Conservation (phyloP, 2,797 vertebrate genomes). For the Hephaestus fuliginosus region DNA sequence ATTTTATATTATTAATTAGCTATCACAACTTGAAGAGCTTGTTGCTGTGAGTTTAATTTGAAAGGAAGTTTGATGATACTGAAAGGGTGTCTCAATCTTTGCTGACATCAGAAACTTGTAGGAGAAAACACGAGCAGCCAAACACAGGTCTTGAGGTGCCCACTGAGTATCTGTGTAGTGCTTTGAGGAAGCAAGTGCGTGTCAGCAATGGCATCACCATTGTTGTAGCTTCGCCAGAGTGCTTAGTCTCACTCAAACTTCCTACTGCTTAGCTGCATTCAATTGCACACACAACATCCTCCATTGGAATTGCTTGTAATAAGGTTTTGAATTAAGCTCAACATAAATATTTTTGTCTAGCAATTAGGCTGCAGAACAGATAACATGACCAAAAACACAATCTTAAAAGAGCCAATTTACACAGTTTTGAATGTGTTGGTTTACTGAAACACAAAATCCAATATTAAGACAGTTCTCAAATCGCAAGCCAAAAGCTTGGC, state of each 20-base stretch:
- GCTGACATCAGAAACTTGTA: neutral
- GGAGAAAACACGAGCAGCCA: neutral
- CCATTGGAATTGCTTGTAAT: neutral
- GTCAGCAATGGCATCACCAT: neutral
- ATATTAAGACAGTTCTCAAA: neutral
- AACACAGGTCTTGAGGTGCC: neutral
- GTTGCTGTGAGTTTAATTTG: neutral
- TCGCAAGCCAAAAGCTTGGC: neutral
- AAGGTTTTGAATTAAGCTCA: neutral
- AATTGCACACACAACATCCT: neutral
- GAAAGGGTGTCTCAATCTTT: no score
- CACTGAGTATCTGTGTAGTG: neutral
- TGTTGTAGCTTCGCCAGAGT: neutral
- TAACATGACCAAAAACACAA: neutral
- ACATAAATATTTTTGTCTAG: neutral
- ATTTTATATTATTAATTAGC: no score
- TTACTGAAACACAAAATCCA: neutral
- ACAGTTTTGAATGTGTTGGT: neutral
- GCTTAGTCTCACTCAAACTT: neutral
- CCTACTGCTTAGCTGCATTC: neutral
- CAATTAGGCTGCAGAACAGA: neutral
- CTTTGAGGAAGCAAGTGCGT: neutral
- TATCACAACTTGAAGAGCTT: neutral
- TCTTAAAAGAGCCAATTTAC: neutral
- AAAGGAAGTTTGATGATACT: no score